Evolutionary conservation across 2,113 vertebrate species (phyloP).

Genomic region (Tragulus kanchil): DNA sequence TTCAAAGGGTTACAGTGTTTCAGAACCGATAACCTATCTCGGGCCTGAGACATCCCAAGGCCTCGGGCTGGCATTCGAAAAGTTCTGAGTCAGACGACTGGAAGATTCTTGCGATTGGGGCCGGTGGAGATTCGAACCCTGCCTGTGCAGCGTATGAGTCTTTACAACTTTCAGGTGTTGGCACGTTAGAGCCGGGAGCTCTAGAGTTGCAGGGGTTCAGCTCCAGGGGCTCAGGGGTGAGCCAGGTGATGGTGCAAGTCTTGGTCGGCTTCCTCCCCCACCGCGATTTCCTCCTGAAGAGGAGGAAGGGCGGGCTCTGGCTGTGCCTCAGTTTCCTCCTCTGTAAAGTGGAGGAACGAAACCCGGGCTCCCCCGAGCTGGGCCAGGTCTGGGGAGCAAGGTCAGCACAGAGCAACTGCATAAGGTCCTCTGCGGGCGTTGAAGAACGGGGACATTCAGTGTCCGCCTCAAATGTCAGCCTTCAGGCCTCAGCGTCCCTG

Average conservation of each 20-base stretch:
- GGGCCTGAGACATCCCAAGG: rapidly evolving
- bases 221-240: background rate
- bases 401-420: background rate
- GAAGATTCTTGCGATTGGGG: background rate
- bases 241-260: background rate
- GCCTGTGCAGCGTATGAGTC: too few species aligned
- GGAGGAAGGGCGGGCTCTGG: rapidly evolving
- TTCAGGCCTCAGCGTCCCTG: background rate
- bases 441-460: background rate
- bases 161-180: background rate
- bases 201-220: background rate
- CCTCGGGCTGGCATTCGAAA: rapidly evolving
- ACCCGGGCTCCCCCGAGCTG: rapidly evolving
- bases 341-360: background rate
- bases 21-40: background rate
- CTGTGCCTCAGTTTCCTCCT: background rate
- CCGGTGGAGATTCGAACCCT: background rate
- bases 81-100: background rate
- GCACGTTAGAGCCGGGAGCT: background rate
- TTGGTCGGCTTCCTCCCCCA: background rate
- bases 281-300: rapidly evolving
- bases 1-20: background rate
- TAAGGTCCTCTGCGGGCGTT: background rate
- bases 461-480: background rate
- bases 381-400: too few species aligned